Base-by-base conservation (phyloP, 2,113 vertebrate species). In the Carettochelys insculpta region DNA sequence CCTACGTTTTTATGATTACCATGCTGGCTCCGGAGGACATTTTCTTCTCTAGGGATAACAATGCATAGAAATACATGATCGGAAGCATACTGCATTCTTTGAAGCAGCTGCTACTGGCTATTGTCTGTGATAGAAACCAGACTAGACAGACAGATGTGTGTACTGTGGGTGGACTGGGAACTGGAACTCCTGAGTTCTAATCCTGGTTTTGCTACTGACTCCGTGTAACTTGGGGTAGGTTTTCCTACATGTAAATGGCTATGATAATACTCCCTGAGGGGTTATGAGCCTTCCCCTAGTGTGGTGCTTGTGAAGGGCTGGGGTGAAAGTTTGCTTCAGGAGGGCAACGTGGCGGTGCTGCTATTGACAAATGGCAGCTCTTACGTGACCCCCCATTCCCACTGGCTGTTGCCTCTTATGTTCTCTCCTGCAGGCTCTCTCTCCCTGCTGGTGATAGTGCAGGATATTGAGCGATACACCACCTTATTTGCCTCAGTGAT, bases 401-500 rank as follows among this genome's bases (percentile, higher is more conserved):
- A 65, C 2, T 6, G 11, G 4, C 50, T 93, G 85, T 86, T 6
- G 80, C 48, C 29, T 85, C 80, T 76, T 91, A 5, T 90, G 52
- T 92, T 97, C 79, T 94, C 19, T 3, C 45, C 92, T 95, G 41
- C 97, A 99, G 99, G 97, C 79, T 98, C 98, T 3, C 81, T 97
- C 83, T 97, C 98, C 3, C 95, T 99, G 73, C 97, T 98, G 96
- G 99, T 99, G 95, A 97, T 84, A 0, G 98, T 99, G 31, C 96
- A 98, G 25, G 82, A 98, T 93, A 54, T 58, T 1, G 89, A 98
- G 84, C 97, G 97, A 87, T 98, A 97, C n/a, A 98, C 98, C 11
- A 93, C 97, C 27, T 97, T 99, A 52, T 99, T 99, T 89, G 98
- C 98, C 75, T 97, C 96, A 0, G 87, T 99, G 22, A 81, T 92